Evolutionary conservation across 2,888 invertebrate genomes (phyloP).

Genomic region (Drosophila hawaiiensis): DNA sequence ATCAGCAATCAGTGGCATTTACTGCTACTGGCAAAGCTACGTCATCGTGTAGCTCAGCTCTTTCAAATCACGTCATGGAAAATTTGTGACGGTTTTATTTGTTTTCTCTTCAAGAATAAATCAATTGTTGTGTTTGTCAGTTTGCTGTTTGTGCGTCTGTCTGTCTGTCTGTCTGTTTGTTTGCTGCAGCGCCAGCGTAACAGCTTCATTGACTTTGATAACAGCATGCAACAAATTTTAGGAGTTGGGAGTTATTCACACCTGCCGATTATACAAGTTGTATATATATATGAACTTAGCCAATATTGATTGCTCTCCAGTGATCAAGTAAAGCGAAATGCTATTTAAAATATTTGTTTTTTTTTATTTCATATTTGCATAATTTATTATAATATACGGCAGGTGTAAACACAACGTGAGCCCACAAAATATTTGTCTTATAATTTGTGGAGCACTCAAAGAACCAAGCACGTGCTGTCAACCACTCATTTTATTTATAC

Average conservation of each 20-base stretch:
- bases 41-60: conserved; percentile 36
- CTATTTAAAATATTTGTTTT: background rate
- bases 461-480: conserved; percentile 23
- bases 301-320: background rate
- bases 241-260: conserved; percentile 10
- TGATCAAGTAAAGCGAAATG: background rate
- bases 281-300: background rate
- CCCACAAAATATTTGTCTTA: conserved; percentile 4
- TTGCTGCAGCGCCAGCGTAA: conserved; percentile 60
- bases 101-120: conserved; percentile 51
- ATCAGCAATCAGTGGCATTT: conserved; percentile 19
- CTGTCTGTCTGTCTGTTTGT: conserved; percentile 45
- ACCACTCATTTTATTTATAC: background rate
- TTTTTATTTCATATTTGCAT: background rate
- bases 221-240: conserved; percentile 34
- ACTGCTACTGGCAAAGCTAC: conserved; percentile 28
- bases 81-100: conserved; percentile 39
- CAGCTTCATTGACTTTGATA: conserved; percentile 40
- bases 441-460: background rate
- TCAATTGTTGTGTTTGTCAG: conserved; percentile 53
- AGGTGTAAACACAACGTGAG: background rate
- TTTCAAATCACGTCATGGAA: conserved; percentile 58
- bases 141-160: conserved; percentile 24
- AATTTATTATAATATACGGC: background rate
- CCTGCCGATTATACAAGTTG: conserved; percentile 4